Evolutionary conservation across 2,888 invertebrate genomes (phyloP), one percentile per base, ranked within the genome.

Genomic region (Rotaria magnacalcarata): DNA sequence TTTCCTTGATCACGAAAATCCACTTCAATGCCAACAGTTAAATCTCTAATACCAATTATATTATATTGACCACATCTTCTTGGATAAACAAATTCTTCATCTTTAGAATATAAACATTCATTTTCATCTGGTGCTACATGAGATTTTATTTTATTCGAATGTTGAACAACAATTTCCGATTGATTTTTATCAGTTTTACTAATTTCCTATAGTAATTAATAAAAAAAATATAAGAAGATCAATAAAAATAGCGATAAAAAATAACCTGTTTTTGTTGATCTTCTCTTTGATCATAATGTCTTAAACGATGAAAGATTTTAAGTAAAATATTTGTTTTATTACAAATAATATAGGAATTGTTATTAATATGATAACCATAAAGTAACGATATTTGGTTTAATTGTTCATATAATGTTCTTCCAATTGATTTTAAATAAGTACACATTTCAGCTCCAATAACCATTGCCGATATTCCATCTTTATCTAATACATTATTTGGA

Each of bases 401-500:
- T 87, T 93, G 91, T 58, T 92, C 89, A 24, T 89, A 88, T 3
- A 93, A 89, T 16, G 91, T 92, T 21, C 92, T 90, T 84, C 93
- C 91, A 54, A 84, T 56, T 34, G 34, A 91, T 90, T 90, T 89
- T 85, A 98, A 92, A 90, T 94, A 94, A 0, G 93, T 93, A 7
- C 94, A 93, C 92, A 96, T 92, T 89, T 96, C 95, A 11, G 95
- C 94, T 86, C 94, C 91, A 85, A 94, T 93, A 27, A 94, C 94
- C 0, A 95, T 96, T 0, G 97, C 97, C 58, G 94, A 94, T 2
- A 99, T 93, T 0, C 99, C 99, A 91, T 99, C 99, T 90, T 99
- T 99, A 90, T 99, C 99, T 7, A 96, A 92, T 8, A 97, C 96
- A 10, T 92, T 92, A 10, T 21, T 27, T 6, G 93, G 93, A n/a